A percentile compares a stretch with the other conserved stretches of the same genome.
phyloP scores from a whole-genome alignment of 2,888 invertebrate genomes.

The Idaea biselata region DNA sequence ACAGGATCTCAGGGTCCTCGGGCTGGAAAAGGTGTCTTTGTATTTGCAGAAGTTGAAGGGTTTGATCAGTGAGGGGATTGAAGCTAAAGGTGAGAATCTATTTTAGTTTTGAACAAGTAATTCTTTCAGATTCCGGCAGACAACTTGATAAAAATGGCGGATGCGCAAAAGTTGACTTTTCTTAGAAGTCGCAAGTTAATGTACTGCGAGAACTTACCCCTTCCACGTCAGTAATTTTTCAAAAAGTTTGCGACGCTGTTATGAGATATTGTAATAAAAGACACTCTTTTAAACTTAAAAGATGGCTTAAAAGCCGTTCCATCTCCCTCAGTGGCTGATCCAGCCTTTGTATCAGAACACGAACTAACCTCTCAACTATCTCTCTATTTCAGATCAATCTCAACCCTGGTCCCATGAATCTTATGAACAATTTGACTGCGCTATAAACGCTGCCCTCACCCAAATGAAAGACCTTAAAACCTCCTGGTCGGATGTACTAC shows the following conservation, averaged over 20 bases:
- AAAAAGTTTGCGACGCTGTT: too few species aligned
- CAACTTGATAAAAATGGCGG: too few species aligned
- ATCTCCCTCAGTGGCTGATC: too few species aligned
- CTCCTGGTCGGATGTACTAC: slow-evolving; percentile 58
- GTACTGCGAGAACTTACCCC: too few species aligned
- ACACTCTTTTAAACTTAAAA: too few species aligned
- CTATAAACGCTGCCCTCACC: slow-evolving; percentile 54
- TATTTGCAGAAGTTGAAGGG: slow-evolving; percentile 65
- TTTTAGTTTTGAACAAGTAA: background rate
- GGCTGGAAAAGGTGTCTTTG: slow-evolving; percentile 68
- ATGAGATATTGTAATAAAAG: too few species aligned
- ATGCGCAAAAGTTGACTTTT: too few species aligned
- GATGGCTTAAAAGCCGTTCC: too few species aligned
- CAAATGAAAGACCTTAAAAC: slow-evolving; percentile 53
- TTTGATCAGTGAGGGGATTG: slow-evolving; percentile 56
- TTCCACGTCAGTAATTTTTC: too few species aligned
- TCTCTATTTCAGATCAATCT: slow-evolving; percentile 37
- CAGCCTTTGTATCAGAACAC: background rate
- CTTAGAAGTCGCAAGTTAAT: too few species aligned
- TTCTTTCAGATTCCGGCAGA: too few species aligned
- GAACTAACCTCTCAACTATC: background rate
- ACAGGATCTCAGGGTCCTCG: slow-evolving; percentile 66
- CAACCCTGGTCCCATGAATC: slow-evolving; percentile 53
- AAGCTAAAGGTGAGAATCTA: slow-evolving; percentile 50
- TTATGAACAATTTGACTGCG: slow-evolving; percentile 60